These are phyloP conservation scores for Planiliza haematocheilus DNA, from an alignment of 2,113 vertebrate species.

Conservation along the genomic window DNA sequence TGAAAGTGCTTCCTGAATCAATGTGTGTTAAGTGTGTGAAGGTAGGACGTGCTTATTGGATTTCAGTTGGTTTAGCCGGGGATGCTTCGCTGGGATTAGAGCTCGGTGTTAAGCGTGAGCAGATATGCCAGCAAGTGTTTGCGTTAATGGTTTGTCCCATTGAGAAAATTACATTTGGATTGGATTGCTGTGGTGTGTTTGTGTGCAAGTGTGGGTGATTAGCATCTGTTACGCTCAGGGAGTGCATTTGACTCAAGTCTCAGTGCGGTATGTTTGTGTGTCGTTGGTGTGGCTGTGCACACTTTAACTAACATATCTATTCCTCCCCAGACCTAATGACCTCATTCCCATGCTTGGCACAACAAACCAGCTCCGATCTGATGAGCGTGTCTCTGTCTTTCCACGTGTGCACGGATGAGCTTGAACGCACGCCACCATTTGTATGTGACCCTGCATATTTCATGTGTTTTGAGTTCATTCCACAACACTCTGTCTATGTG, in stretches of 20 bases:
- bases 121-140: slow-evolving; percentile 10
- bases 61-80: slow-evolving; percentile 31
- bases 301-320: slow-evolving; percentile 28
- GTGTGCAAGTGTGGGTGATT: slow-evolving; percentile 8
- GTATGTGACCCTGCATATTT: slow-evolving; percentile 34
- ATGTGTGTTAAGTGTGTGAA: slow-evolving; percentile 29
- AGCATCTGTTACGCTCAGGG: not conserved
- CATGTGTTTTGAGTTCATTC: not conserved
- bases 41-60: slow-evolving; percentile 36
- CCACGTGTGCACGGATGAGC: not conserved
- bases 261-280: not conserved
- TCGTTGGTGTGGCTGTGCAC: slow-evolving; percentile 13
- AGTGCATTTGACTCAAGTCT: not conserved
- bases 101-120: slow-evolving; percentile 19
- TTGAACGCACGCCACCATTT: not conserved
- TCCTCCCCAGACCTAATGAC: slow-evolving; percentile 46
- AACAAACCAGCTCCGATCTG: slow-evolving; percentile 22
- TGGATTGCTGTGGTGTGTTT: slow-evolving; percentile 1
- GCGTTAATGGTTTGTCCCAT: slow-evolving; percentile 23
- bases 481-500: not conserved
- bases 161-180: slow-evolving; percentile 6
- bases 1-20: slow-evolving; percentile 27
- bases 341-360: slow-evolving; percentile 56
- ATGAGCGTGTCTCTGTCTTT: slow-evolving; percentile 18
- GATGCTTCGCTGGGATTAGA: slow-evolving; percentile 40